These are phyloP conservation scores for Meriones psammophilus DNA, from an alignment of 2,797 vertebrate species.

Conservation along the genomic window DNA sequence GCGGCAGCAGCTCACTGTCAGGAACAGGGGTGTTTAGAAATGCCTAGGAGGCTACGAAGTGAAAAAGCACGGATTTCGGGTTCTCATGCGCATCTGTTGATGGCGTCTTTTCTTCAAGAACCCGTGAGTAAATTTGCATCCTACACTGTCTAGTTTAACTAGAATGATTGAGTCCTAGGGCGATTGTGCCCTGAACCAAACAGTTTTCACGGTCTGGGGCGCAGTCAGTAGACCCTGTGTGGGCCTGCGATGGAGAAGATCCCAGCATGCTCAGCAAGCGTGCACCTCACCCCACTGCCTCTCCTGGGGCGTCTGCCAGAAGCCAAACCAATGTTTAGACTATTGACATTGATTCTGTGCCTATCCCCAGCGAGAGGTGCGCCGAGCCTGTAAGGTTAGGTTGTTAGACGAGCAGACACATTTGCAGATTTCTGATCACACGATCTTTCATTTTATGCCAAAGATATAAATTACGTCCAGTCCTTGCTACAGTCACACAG, in stretches of 20 bases:
- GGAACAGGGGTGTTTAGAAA: slow-evolving; percentile 79
- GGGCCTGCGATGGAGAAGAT: background rate
- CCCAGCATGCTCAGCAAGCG: slow-evolving; percentile 46
- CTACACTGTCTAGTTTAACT: slow-evolving; percentile 26
- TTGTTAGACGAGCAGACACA: slow-evolving; percentile 80
- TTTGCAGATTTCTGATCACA: slow-evolving; percentile 78
- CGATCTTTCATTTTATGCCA: slow-evolving; percentile 82
- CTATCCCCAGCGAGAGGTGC: slow-evolving; percentile 64
- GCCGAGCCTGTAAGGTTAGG: slow-evolving; percentile 72
- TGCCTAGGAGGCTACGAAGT: slow-evolving; percentile 71
- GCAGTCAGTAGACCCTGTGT: slow-evolving; percentile 15
- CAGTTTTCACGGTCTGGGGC: slow-evolving; percentile 25
- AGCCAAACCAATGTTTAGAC: slow-evolving; percentile 76
- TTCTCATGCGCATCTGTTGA: background rate
- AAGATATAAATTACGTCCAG: slow-evolving; percentile 79
- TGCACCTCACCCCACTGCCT: slow-evolving; percentile 12
- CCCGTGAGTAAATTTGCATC: background rate
- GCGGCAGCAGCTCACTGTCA: slow-evolving; percentile 87
- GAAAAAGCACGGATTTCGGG: slow-evolving; percentile 82
- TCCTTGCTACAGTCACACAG: slow-evolving; percentile 64
- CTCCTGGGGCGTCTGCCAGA: slow-evolving; percentile 39
- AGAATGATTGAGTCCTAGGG: background rate
- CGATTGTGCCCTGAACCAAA: background rate
- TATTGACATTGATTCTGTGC: slow-evolving; percentile 69
- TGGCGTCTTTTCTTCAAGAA: slow-evolving; percentile 27